phyloP scores from a whole-genome alignment of 2,888 invertebrate genomes.

The Clusia tigrina region DNA sequence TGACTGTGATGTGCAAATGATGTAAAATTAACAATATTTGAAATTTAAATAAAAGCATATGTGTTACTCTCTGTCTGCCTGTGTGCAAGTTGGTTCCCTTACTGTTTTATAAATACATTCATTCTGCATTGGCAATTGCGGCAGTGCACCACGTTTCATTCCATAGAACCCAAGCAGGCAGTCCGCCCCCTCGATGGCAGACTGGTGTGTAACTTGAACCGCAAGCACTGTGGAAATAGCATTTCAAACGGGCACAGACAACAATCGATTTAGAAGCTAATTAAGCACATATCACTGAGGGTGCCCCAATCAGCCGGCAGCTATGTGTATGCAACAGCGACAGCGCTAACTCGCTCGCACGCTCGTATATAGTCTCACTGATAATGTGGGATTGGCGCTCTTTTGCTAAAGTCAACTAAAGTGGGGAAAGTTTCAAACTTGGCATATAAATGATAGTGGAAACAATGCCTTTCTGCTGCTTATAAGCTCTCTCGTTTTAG shows the following conservation, averaged over 20 bases:
- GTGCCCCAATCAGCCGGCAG: too few species aligned
- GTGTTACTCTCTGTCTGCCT: background rate
- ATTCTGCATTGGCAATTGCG: background rate
- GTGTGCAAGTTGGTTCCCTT: background rate
- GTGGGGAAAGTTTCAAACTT: too few species aligned
- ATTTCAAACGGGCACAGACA: conserved; percentile 3
- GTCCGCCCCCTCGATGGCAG: background rate
- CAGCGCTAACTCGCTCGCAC: too few species aligned
- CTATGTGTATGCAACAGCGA: too few species aligned
- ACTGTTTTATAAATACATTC: background rate
- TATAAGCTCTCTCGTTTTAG: too few species aligned
- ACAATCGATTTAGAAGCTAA: conserved; percentile 8
- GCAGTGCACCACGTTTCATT: background rate
- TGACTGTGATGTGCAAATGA: conserved; percentile 41
- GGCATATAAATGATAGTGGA: too few species aligned
- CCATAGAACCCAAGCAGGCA: too few species aligned
- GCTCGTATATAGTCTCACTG: too few species aligned
- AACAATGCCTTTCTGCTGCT: too few species aligned
- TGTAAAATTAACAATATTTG: conserved; percentile 44
- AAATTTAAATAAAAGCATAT: background rate
- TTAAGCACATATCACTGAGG: background rate
- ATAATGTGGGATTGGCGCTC: too few species aligned
- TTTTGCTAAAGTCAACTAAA: too few species aligned
- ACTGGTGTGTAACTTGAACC: background rate
- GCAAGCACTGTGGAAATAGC: background rate